phyloP scores from a whole-genome alignment of 92 coral and sea anemone genomes.

The Zoanthus sansibaricus region DNA sequence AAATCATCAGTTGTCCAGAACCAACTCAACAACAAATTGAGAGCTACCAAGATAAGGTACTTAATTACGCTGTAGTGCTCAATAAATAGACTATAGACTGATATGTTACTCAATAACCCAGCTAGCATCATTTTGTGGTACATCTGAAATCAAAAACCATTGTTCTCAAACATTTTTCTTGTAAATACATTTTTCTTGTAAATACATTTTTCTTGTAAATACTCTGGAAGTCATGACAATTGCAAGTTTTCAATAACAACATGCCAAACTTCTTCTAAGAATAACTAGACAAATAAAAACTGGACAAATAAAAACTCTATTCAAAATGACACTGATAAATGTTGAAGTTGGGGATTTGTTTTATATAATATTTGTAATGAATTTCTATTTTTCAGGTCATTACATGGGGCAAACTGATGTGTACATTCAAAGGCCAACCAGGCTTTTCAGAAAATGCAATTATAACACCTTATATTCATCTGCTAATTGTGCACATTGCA shows the following conservation, averaged over 20 bases:
- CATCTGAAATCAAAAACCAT: not conserved
- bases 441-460: conserved; percentile 12
- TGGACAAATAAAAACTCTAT: not conserved
- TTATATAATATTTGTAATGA: not conserved
- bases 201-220: not conserved
- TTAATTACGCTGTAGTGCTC: not conserved
- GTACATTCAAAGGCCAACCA: conserved; percentile 5
- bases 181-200: not conserved
- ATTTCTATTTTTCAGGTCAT: not conserved
- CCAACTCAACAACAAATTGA: conserved; percentile 28
- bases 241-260: not conserved
- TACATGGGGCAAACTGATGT: conserved; percentile 12
- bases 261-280: not conserved
- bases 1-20: conserved; percentile 6
- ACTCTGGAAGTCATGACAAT: not conserved
- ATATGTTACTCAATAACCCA: not conserved
- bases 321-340: not conserved
- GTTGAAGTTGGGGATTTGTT: not conserved
- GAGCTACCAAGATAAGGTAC: conserved; percentile 10
- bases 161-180: not conserved
- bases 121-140: not conserved
- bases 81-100: not conserved
- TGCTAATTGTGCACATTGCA: conserved; percentile 3
- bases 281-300: not conserved
- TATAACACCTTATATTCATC: conserved; percentile 8